Percentiles rank a stretch among this genome's conserved stretches.
Conservation (phyloP, 2,797 vertebrate species). For the Avahi laniger region DNA sequence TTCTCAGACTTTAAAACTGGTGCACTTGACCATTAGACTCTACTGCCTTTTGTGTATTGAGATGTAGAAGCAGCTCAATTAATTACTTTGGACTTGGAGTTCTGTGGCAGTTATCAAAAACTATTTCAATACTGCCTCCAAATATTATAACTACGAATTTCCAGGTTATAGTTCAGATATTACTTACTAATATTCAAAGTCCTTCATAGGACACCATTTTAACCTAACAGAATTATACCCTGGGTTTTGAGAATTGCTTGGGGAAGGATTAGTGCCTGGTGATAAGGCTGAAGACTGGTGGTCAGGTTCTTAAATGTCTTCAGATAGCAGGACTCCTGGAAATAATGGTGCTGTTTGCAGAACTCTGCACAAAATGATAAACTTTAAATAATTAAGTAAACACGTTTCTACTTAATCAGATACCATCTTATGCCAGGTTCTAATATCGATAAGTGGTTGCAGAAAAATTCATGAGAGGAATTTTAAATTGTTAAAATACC, state of each 20-base stretch:
- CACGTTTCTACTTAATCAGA: background rate
- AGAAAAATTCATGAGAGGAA: background rate
- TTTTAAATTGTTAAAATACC: background rate
- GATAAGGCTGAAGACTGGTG: background rate
- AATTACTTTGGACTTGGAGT: background rate
- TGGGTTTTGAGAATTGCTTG: background rate
- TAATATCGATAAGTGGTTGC: background rate
- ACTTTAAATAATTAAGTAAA: constrained; percentile 6
- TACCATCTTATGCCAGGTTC: background rate
- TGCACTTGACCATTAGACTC: background rate
- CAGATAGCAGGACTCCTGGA: background rate
- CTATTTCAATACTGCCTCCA: background rate
- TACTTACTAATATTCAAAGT: background rate
- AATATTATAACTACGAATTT: background rate
- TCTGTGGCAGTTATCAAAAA: constrained; percentile 24
- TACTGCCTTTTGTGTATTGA: background rate
- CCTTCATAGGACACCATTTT: background rate
- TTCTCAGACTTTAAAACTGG: background rate
- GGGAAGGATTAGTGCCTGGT: background rate
- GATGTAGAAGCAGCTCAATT: background rate
- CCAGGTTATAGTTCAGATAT: background rate
- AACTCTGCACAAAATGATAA: background rate
- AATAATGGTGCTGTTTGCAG: background rate
- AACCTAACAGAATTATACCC: background rate
- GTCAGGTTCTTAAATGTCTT: background rate